These are phyloP conservation scores for Aplodontia rufa DNA, from an alignment of 2,113 vertebrate genomes.

Conservation along the genomic window DNA sequence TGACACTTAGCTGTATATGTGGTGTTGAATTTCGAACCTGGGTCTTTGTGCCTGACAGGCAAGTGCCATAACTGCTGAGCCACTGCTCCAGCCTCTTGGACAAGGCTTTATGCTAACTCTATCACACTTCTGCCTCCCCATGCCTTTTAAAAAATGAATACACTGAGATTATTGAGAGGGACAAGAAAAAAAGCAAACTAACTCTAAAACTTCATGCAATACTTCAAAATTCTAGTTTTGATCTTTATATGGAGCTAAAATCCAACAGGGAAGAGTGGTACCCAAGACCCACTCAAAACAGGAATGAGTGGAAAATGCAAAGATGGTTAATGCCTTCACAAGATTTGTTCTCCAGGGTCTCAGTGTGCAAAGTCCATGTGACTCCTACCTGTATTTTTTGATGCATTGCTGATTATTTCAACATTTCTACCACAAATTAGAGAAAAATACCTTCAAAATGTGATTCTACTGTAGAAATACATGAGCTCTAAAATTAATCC, in stretches of 20 bases:
- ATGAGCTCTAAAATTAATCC: conserved; percentile 13
- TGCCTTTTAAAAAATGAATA: not conserved
- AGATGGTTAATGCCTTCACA: fast-evolving
- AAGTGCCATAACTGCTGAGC: too few species aligned
- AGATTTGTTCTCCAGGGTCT: not conserved
- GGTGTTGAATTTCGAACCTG: too few species aligned
- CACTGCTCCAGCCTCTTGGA: too few species aligned
- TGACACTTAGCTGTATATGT: too few species aligned
- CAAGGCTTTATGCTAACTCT: not conserved
- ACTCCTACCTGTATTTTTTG: not conserved
- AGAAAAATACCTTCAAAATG: not conserved
- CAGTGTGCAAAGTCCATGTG: not conserved
- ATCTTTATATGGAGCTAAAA: not conserved
- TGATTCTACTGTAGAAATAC: not conserved
- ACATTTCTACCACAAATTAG: not conserved
- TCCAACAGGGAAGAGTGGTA: not conserved
- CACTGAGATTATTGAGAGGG: not conserved
- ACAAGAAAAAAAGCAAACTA: not conserved
- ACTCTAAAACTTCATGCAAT: not conserved
- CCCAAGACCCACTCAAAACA: not conserved
- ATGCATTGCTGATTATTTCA: conserved; percentile 11
- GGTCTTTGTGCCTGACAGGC: too few species aligned
- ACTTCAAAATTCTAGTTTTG: not conserved
- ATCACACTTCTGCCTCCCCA: not conserved
- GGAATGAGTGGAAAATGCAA: not conserved